These are phyloP conservation scores for Tetragonisca angustula DNA, from an alignment of 2,888 invertebrate species.

Conservation along the genomic window DNA sequence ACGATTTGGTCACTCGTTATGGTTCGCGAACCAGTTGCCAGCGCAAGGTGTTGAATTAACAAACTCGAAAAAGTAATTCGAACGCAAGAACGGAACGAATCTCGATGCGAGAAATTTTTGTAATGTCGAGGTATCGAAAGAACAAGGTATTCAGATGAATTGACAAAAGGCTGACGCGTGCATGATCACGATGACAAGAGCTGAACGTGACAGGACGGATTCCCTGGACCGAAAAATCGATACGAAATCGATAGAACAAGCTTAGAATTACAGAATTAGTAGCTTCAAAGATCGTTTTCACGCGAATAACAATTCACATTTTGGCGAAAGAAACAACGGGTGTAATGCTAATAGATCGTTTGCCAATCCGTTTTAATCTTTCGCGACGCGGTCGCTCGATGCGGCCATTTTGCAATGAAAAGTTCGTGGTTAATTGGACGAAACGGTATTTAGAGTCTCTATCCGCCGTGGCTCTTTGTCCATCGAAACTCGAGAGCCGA, in stretches of 20 bases:
- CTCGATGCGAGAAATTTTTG: neutral
- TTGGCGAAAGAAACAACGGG: neutral
- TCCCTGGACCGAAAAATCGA: neutral
- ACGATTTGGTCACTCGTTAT: too few species aligned
- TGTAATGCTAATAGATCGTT: neutral
- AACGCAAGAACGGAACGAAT: neutral
- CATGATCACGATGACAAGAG: conserved; percentile 31
- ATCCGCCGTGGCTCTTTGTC: neutral
- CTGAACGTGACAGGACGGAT: neutral
- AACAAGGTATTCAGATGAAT: neutral
- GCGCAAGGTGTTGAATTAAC: too few species aligned
- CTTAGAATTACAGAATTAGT: neutral
- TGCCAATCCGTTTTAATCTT: neutral
- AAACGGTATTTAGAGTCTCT: neutral
- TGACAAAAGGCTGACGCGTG: conserved; percentile 13
- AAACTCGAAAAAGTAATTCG: neutral
- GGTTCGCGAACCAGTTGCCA: too few species aligned
- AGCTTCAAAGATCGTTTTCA: neutral
- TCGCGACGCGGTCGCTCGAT: neutral
- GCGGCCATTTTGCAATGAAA: neutral
- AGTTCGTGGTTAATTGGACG: neutral
- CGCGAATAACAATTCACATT: neutral
- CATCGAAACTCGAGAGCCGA: neutral
- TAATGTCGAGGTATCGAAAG: neutral
- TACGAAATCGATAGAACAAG: neutral